These are phyloP conservation scores for Pangasius krempfi DNA, from an alignment of 2,797 vertebrate species.

Conservation along the genomic window DNA sequence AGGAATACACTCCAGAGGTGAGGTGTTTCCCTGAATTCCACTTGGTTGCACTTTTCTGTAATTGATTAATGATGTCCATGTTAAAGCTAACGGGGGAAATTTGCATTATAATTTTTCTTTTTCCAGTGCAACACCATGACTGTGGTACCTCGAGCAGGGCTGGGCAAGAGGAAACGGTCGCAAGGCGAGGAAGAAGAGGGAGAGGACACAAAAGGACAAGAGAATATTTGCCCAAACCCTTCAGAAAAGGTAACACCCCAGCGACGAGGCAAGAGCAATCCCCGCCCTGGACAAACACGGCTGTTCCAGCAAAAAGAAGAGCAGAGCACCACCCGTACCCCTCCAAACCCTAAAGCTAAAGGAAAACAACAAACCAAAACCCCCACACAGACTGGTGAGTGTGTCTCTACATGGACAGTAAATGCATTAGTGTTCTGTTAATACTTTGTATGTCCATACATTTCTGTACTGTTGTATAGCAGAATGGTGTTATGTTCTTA, in stretches of 20 bases:
- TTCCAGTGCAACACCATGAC: constrained; percentile 59
- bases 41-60: neutral
- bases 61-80: neutral
- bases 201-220: constrained; percentile 55
- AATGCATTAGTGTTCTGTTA: neutral
- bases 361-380: constrained; percentile 69
- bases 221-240: constrained; percentile 72
- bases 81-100: neutral
- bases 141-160: constrained; percentile 52
- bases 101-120: neutral
- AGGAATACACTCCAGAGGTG: constrained; percentile 56
- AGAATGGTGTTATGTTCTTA: neutral
- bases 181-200: constrained; percentile 35
- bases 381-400: constrained; percentile 61
- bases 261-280: constrained; percentile 64
- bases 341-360: constrained; percentile 67
- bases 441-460: neutral
- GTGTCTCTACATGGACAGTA: neutral
- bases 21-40: neutral
- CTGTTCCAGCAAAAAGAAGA: constrained; percentile 60
- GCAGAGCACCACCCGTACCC: constrained; percentile 55
- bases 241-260: constrained; percentile 65
- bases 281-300: constrained; percentile 60
- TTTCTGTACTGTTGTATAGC: neutral
- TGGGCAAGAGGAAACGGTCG: constrained; percentile 71